phyloP scores from a whole-genome alignment of 2,113 vertebrate genomes.

The Cyrtonyx montezumae region DNA sequence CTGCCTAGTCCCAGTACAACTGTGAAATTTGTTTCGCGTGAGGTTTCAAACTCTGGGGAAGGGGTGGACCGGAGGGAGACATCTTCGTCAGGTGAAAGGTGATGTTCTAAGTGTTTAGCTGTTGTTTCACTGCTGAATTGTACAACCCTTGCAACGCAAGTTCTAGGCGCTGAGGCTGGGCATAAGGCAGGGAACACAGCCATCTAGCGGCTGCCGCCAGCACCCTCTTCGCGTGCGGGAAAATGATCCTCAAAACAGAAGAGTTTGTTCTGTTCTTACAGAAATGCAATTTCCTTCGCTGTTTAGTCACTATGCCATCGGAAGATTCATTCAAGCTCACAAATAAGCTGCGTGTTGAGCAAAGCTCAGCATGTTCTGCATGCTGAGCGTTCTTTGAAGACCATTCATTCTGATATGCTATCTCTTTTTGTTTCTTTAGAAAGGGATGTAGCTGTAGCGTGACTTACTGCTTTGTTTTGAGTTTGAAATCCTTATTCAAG shows the following conservation, averaged over 20 bases:
- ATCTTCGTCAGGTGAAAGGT: neutral
- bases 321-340: neutral
- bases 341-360: rapidly evolving
- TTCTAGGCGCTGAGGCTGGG: neutral
- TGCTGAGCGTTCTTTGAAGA: neutral
- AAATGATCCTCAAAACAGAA: neutral
- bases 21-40: neutral
- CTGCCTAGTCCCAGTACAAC: neutral
- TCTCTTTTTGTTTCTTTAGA: neutral
- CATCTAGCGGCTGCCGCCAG: neutral
- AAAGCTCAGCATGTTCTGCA: rapidly evolving
- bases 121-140: neutral
- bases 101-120: neutral
- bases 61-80: neutral
- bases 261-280: neutral
- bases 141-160: neutral
- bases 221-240: neutral
- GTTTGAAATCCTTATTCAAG: neutral
- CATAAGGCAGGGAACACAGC: slow-evolving; percentile 1
- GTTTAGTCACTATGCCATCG: rapidly evolving
- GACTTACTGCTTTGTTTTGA: neutral
- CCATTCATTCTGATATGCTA: rapidly evolving
- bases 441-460: neutral
- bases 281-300: neutral
- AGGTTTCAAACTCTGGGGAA: neutral